These are phyloP conservation scores for Luperina nickerlii DNA, from an alignment of 2,888 invertebrate genomes.

Conservation along the genomic window DNA sequence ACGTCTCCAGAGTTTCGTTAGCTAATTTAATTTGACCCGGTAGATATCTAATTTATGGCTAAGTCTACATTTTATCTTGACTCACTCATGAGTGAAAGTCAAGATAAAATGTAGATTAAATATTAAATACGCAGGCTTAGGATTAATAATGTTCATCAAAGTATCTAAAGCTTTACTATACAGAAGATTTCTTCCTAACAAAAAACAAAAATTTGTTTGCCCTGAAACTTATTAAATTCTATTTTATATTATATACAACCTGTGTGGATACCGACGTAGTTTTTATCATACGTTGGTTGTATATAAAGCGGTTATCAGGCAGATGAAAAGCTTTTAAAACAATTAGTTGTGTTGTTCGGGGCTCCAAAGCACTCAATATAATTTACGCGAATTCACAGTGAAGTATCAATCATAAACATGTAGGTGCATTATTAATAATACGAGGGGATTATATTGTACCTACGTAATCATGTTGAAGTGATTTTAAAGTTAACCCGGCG, in stretches of 20 bases:
- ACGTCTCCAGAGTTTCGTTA: too few species aligned
- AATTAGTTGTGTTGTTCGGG: constrained; percentile 79
- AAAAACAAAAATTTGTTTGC: background rate
- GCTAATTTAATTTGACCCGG: too few species aligned
- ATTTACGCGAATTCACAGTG: constrained; percentile 64
- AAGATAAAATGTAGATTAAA: background rate
- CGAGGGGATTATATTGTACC: constrained; percentile 17
- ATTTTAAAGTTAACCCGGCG: too few species aligned
- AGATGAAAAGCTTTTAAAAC: constrained; percentile 85
- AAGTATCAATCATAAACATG: constrained; percentile 44
- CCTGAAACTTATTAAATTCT: too few species aligned
- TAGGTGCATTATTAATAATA: constrained; percentile 26
- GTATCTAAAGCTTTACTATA: background rate
- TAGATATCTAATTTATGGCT: background rate
- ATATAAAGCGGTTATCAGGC: constrained; percentile 74
- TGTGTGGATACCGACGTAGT: constrained; percentile 38
- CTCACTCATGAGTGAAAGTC: too few species aligned
- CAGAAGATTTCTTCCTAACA: background rate
- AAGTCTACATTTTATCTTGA: too few species aligned
- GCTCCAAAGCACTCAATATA: constrained; percentile 73
- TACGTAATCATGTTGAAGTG: constrained; percentile 16
- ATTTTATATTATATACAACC: too few species aligned
- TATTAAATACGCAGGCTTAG: background rate
- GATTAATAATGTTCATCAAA: background rate
- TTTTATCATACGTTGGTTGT: constrained; percentile 53